Base-by-base conservation (phyloP, 23 tunicate genomes). In the Phallusia fumigata region DNA sequence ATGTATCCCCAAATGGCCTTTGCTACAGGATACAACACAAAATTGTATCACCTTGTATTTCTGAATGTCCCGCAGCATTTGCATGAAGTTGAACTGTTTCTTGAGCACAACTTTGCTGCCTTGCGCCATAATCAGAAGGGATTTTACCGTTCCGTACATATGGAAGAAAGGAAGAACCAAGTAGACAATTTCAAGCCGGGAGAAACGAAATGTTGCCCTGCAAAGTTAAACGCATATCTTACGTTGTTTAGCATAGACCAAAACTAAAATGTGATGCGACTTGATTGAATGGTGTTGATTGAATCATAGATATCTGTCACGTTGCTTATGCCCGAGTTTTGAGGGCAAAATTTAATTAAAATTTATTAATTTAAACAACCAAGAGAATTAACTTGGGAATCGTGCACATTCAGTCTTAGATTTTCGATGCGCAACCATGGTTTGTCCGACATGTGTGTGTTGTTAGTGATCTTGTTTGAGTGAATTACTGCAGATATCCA, bases 21-120 rank as follows among this genome's bases (percentile, higher is more conserved):
- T 51, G 58, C 15, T 51, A n/a, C n/a, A n/a, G 15, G 58, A 13
- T 13, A 51, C 58, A 15, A 15, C 18, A 18, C 58, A 51, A 51
- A 13, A 13, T 15, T 18, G 58, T 13, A 15, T 18, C 15, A 88
- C 93, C 88, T 84, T 79, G 44, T 84, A 78, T 44, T 77, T 79
- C 58, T 89, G 58, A 30, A 89, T 65, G 33, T 82, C 76, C 53
- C 83, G 75, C 28, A 83, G 77, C 35, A 88, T 30, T 31, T 28
- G 21, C 47, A 82, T 76, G 19, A 78, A 15, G 30, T 53, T 44
- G 79, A 84, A 51, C 58, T 18, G 58, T 18, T 51, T 51, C 58
- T 51, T 51, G 18, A 51, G 18, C 15, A 51, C 58, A 15, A 51
- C 15, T 18, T 18, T 51, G 18, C 18, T 18, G 58, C 58, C 58